Evolutionary conservation across 1,140 invertebrate species (phyloP).

Genomic region (Drosophila nigromelanica): DNA sequence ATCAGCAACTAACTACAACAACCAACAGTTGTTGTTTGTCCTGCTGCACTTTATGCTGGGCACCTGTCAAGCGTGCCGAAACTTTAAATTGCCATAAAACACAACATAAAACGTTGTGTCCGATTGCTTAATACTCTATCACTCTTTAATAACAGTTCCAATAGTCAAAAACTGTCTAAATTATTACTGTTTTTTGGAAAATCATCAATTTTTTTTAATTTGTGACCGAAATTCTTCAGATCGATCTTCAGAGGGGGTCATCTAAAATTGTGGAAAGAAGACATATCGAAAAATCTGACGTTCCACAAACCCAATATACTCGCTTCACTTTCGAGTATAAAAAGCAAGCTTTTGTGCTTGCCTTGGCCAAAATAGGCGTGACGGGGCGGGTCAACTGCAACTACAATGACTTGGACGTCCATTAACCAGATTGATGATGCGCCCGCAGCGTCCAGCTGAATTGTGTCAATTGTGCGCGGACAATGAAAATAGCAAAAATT

Average conservation of each 20-base stretch:
- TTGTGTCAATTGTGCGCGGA: slow-evolving; percentile 32
- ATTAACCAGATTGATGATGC: slow-evolving; percentile 63
- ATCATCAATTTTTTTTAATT: no score
- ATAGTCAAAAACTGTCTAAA: no score
- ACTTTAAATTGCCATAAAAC: slow-evolving; percentile 68
- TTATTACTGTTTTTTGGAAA: no score
- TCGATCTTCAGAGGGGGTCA: no score
- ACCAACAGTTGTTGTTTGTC: slow-evolving; percentile 18
- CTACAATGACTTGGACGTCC: slow-evolving; percentile 13
- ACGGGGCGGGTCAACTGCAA: slow-evolving; percentile 54
- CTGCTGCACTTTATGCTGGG: slow-evolving; percentile 27
- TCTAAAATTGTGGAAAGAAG: no score
- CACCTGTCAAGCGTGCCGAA: slow-evolving; percentile 33
- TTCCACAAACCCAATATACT: no score
- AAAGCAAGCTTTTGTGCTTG: not conserved
- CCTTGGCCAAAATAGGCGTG: slow-evolving; percentile 16
- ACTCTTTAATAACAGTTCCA: no score
- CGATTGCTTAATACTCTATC: no score
- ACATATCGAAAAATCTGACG: no score
- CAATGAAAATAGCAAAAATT: slow-evolving; percentile 8
- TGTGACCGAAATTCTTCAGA: no score
- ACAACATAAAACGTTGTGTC: slow-evolving; percentile 18
- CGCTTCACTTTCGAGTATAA: no score
- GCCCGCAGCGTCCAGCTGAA: slow-evolving; percentile 21
- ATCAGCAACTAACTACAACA: not conserved